Conservation (phyloP, 1,140 invertebrate genomes). For the Procambarus clarkii region DNA sequence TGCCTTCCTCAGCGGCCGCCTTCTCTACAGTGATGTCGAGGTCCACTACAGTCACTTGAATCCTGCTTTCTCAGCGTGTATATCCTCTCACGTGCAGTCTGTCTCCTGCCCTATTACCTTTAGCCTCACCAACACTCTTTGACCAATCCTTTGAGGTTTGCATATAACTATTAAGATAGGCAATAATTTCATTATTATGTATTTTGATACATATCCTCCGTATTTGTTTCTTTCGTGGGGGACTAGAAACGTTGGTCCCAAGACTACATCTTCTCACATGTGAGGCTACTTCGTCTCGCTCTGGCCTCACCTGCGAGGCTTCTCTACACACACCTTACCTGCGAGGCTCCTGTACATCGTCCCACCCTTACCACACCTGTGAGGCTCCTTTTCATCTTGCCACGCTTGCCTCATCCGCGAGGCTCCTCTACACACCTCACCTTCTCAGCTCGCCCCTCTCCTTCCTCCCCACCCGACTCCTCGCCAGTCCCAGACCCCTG, state of each 20-base stretch:
- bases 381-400: too few species aligned
- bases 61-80: not conserved
- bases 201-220: not conserved
- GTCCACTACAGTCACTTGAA: not conserved
- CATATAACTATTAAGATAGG: not conserved
- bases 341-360: too few species aligned
- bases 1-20: constrained; percentile 37
- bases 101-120: not conserved
- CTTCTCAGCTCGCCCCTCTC: not conserved
- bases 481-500: not conserved
- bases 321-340: too few species aligned
- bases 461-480: not conserved
- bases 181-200: constrained; percentile 10
- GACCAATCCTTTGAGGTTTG: not conserved
- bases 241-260: not conserved
- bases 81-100: not conserved
- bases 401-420: too few species aligned
- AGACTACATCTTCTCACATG: too few species aligned
- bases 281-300: too few species aligned
- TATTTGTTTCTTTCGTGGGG: not conserved
- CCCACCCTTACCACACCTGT: too few species aligned
- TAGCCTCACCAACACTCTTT: not conserved
- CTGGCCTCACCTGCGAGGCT: too few species aligned
- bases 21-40: not conserved
- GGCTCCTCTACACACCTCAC: too few species aligned